Evolutionary conservation across 2,113 vertebrate species (phyloP).

Genomic region (Cinclus mexicanus): DNA sequence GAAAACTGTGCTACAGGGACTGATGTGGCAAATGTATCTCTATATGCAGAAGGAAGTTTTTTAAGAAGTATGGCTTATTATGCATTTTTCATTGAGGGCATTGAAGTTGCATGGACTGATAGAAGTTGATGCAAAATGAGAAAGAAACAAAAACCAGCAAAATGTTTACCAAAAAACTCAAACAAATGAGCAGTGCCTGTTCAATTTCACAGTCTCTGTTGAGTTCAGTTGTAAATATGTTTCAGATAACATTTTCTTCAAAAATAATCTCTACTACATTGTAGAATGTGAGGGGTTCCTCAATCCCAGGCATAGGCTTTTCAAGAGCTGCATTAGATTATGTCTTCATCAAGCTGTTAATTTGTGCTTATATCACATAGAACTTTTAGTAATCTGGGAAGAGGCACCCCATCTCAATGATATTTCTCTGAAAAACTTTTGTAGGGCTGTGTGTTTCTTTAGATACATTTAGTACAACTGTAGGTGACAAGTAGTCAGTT

Average conservation of each 20-base stretch:
- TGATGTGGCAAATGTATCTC: constrained; percentile 84
- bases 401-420: constrained; percentile 83
- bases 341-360: constrained; percentile 83
- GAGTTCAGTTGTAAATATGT: constrained; percentile 98
- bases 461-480: constrained; percentile 91
- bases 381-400: constrained; percentile 85
- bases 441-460: constrained; percentile 93
- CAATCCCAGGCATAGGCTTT: constrained; percentile 79
- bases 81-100: constrained; percentile 90
- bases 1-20: constrained; percentile 88
- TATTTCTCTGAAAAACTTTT: constrained; percentile 87
- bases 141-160: constrained; percentile 95
- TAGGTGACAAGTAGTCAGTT: constrained; percentile 91
- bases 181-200: constrained; percentile 98
- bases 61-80: constrained; percentile 86
- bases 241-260: constrained; percentile 92
- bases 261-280: constrained; percentile 78
- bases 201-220: constrained; percentile 96
- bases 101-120: constrained; percentile 91
- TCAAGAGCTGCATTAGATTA: constrained; percentile 80
- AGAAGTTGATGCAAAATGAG: constrained; percentile 91
- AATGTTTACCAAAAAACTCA: constrained; percentile 97
- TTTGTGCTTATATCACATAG: constrained; percentile 88
- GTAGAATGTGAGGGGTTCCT: constrained; percentile 88
- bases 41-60: constrained; percentile 84